phyloP scores from a whole-genome alignment of 2,113 vertebrate genomes.

The Ivindomyrus marchei region DNA sequence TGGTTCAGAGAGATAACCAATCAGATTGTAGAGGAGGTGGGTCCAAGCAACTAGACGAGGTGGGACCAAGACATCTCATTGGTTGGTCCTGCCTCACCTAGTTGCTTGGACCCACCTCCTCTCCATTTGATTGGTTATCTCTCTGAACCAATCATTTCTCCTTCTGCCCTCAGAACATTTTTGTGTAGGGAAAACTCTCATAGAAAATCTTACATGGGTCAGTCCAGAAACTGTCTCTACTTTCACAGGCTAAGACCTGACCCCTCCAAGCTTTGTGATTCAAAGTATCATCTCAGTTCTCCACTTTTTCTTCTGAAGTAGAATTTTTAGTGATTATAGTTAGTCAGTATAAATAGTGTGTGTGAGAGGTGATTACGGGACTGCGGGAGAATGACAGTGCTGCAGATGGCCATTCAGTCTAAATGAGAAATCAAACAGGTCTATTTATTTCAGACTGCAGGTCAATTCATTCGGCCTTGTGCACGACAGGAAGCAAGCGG shows the following conservation, averaged over 20 bases:
- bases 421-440: conserved; percentile 18
- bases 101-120: not conserved
- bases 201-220: not conserved
- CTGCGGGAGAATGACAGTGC: conserved; percentile 6
- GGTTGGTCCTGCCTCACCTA: not conserved
- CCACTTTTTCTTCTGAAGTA: not conserved
- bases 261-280: not conserved
- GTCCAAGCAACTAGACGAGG: no score
- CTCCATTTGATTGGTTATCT: not conserved
- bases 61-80: not conserved
- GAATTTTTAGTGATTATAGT: not conserved
- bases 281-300: not conserved
- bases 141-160: not conserved
- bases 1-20: not conserved
- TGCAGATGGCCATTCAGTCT: conserved; percentile 2
- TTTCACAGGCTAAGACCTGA: not conserved
- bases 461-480: conserved; percentile 22
- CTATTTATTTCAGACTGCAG: conserved; percentile 18
- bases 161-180: not conserved
- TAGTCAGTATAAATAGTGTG: conserved; percentile 15
- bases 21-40: not conserved
- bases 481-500: not conserved
- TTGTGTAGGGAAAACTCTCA: not conserved
- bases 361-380: conserved; percentile 18
- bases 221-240: not conserved